phyloP scores from a whole-genome alignment of 2,113 vertebrate species.

The Atrichornis clamosus region DNA sequence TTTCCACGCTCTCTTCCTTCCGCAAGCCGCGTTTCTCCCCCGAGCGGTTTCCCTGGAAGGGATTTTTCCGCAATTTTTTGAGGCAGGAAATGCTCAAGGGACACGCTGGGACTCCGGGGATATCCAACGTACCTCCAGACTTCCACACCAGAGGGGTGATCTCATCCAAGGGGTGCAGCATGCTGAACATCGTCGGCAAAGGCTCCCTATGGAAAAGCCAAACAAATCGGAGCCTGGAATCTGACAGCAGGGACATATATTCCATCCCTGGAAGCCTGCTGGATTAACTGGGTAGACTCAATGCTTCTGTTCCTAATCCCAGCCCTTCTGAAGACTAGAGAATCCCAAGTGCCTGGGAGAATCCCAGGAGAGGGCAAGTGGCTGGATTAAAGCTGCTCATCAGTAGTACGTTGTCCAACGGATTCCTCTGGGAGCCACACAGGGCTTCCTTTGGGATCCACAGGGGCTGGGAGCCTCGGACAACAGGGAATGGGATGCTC shows the following conservation, averaged over 20 bases:
- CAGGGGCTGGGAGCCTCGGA: neutral
- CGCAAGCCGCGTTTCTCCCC: neutral
- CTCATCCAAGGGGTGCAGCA: slow-evolving; percentile 95
- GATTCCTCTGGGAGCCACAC: neutral
- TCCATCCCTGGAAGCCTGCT: neutral
- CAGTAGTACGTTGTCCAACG: neutral
- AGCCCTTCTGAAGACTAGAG: neutral
- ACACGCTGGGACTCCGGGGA: neutral
- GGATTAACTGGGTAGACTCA: neutral
- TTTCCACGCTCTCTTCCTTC: neutral
- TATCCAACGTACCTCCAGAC: slow-evolving; percentile 79
- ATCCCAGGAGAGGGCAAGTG: neutral
- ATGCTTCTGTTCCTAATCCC: neutral
- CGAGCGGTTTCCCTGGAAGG: neutral
- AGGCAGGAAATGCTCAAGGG: neutral
- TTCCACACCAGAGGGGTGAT: slow-evolving; percentile 91
- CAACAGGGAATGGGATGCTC: neutral
- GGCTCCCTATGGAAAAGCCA: slow-evolving; percentile 79
- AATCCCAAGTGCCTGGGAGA: neutral
- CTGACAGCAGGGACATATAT: neutral
- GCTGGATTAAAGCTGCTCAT: neutral
- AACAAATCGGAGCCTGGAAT: neutral
- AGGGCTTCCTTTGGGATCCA: neutral
- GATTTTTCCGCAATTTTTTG: neutral
- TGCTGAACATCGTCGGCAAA: slow-evolving; percentile 94